Conservation (phyloP, 2,888 invertebrate species). For the Chalcosyrphus nemorum region DNA sequence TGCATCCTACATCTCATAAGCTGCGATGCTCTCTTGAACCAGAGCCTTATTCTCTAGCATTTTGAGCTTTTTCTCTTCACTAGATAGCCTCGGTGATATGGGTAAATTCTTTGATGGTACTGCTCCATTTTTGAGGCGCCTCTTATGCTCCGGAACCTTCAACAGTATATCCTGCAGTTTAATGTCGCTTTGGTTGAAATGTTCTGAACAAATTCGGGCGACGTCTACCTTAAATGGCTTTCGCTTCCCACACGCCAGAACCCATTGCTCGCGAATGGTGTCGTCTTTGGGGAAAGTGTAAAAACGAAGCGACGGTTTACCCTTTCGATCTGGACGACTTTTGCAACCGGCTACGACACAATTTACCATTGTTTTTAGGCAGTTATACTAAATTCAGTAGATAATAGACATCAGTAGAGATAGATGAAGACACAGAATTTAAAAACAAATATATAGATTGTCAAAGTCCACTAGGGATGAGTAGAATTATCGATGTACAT, state of each 20-base stretch:
- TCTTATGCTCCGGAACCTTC: constrained; percentile 30
- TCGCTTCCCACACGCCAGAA: constrained; percentile 23
- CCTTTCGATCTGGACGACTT: neutral
- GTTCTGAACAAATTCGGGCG: constrained; percentile 32
- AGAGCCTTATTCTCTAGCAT: neutral
- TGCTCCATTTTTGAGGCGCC: constrained; percentile 20
- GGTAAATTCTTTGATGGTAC: constrained; percentile 35
- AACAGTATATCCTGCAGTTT: constrained; percentile 39
- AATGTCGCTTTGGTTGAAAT: constrained; percentile 30
- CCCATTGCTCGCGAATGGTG: constrained; percentile 14
- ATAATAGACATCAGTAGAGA: neutral
- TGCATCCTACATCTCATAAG: constrained; percentile 19
- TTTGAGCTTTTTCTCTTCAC: neutral
- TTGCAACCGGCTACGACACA: constrained; percentile 28
- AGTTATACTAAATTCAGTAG: too few relatives aligned
- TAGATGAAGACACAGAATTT: neutral
- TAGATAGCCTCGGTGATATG: neutral
- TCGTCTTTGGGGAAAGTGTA: constrained; percentile 47
- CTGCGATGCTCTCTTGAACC: constrained; percentile 24
- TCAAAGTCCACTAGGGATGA: too few relatives aligned
- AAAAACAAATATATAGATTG: neutral
- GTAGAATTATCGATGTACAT: too few relatives aligned
- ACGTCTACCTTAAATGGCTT: constrained; percentile 24
- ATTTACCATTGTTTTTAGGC: constrained; percentile 11
- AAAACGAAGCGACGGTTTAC: constrained; percentile 5